A percentile compares a stretch with the other conserved stretches of the same genome.
These are phyloP conservation scores for Drosophila yakuba DNA, from an alignment of 1,140 invertebrate species.

Conservation along the genomic window DNA sequence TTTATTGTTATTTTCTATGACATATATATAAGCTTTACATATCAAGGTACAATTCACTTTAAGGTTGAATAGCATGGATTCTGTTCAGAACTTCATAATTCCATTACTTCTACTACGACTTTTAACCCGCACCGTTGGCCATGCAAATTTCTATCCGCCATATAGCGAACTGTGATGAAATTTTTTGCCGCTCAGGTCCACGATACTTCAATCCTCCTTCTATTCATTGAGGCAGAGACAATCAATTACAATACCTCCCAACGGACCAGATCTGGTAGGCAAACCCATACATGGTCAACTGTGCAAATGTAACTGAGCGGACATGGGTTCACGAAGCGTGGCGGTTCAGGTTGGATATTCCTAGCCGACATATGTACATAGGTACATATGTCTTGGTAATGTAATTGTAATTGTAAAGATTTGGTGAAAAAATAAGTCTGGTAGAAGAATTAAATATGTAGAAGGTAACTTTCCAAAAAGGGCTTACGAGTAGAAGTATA, in stretches of 20 bases:
- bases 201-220: conserved; percentile 22
- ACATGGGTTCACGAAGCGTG: not conserved
- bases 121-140: conserved; percentile 16
- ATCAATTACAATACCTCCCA: conserved; percentile 70
- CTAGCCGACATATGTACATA: conserved; percentile 4
- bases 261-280: conserved; percentile 16
- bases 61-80: no score
- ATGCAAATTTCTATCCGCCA: conserved; percentile 48
- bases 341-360: conserved; percentile 14
- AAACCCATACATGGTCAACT: conserved; percentile 12
- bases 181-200: conserved; percentile 33
- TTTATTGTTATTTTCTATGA: no score
- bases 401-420: not conserved
- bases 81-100: not conserved
- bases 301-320: conserved; percentile 26
- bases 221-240: conserved; percentile 52
- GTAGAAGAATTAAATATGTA: no score
- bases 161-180: conserved; percentile 31
- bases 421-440: no score
- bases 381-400: not conserved
- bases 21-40: no score
- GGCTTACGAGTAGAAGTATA: no score
- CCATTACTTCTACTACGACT: not conserved
- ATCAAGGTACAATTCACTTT: no score
- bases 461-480: not conserved